phyloP scores from a whole-genome alignment of 1,140 invertebrate genomes.

The Meteorus sp. region DNA sequence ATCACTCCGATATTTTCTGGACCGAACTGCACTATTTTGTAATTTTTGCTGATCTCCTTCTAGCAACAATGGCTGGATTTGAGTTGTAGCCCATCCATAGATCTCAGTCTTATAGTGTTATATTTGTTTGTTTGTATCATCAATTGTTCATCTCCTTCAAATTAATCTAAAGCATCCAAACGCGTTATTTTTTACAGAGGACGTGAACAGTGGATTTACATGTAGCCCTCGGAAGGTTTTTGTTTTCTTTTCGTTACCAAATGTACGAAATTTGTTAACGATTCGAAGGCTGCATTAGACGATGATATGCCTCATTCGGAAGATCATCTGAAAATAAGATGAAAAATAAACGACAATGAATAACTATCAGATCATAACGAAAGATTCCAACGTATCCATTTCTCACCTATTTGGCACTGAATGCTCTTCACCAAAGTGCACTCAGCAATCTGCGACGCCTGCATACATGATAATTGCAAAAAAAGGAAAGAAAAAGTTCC shows the following conservation, averaged over 20 bases:
- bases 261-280: slow-evolving; percentile 42
- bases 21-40: slow-evolving; percentile 36
- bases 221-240: slow-evolving; percentile 43
- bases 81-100: slow-evolving; percentile 54
- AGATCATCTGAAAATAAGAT: slow-evolving; percentile 50
- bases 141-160: slow-evolving; percentile 24
- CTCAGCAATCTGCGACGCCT: slow-evolving; percentile 49
- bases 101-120: slow-evolving; percentile 55
- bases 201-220: slow-evolving; percentile 55
- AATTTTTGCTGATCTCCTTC: too few relatives aligned
- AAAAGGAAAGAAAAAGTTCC: slow-evolving; percentile 48
- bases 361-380: not conserved
- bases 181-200: slow-evolving; percentile 55
- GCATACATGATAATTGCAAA: too few relatives aligned
- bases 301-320: slow-evolving; percentile 55
- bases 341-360: too few relatives aligned
- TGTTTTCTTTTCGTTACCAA: too few relatives aligned
- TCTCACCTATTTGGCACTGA: slow-evolving; percentile 54
- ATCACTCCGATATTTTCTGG: not conserved
- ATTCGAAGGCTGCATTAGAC: slow-evolving; percentile 53
- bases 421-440: slow-evolving; percentile 46
- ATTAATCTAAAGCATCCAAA: slow-evolving; percentile 45
- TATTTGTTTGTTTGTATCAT: slow-evolving; percentile 36
- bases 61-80: slow-evolving; percentile 44
- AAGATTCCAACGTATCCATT: not conserved